phyloP scores from a whole-genome alignment of 2,113 vertebrate species.

The Ornithorhynchus anatinus region DNA sequence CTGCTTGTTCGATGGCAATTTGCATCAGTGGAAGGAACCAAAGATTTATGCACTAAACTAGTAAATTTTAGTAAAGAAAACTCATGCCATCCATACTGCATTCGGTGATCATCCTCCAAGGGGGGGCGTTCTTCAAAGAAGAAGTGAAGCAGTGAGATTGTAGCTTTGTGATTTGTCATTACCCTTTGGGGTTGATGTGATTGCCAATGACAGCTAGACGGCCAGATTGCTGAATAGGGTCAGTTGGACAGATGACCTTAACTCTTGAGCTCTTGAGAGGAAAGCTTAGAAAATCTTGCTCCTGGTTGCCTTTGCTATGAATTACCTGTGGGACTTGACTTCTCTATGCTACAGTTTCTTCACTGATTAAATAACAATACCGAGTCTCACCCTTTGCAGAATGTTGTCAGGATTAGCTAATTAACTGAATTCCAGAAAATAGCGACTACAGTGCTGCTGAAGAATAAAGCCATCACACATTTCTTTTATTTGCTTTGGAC shows the following conservation, averaged over 20 bases:
- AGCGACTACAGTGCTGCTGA: not conserved
- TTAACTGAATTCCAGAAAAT: not conserved
- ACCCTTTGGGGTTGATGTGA: slow-evolving; percentile 8
- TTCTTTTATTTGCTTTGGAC: no score
- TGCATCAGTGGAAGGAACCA: slow-evolving; percentile 28
- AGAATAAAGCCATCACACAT: not conserved
- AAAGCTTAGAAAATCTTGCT: not conserved
- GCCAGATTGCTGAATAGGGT: no score
- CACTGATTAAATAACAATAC: not conserved
- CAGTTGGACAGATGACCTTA: not conserved
- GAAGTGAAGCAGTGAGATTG: slow-evolving; percentile 53
- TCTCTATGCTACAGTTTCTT: not conserved
- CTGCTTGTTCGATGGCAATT: slow-evolving; percentile 48
- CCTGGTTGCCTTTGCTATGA: not conserved
- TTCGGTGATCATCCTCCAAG: slow-evolving; percentile 1
- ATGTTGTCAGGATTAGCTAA: not conserved
- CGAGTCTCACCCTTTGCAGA: not conserved
- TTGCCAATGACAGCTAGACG: not conserved
- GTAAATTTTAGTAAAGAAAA: slow-evolving; percentile 67
- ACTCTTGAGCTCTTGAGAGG: not conserved
- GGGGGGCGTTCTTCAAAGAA: slow-evolving; percentile 48
- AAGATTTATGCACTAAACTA: slow-evolving; percentile 55
- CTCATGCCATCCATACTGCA: slow-evolving; percentile 52
- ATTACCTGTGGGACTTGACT: not conserved
- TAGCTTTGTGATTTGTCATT: not conserved